These are phyloP conservation scores for Delichon dasypus DNA, from an alignment of 2,797 vertebrate genomes.

Conservation along the genomic window DNA sequence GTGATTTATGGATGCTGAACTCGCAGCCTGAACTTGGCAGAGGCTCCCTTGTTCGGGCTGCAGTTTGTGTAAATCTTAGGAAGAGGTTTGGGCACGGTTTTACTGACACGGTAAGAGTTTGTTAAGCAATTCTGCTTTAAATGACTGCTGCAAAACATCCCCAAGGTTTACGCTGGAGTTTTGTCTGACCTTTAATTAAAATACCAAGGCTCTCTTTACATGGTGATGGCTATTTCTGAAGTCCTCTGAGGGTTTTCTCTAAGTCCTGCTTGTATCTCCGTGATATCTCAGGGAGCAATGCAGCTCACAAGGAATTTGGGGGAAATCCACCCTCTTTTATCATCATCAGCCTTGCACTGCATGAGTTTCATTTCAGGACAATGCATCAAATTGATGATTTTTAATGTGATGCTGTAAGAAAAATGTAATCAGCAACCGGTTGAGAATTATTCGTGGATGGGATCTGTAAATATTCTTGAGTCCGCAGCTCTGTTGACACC, in stretches of 20 bases:
- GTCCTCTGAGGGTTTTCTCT: background rate
- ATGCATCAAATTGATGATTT: background rate
- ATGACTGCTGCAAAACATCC: slow-evolving; percentile 34
- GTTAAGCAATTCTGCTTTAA: slow-evolving; percentile 25
- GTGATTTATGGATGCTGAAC: background rate
- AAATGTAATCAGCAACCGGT: background rate
- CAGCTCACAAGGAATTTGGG: background rate
- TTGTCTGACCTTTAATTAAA: slow-evolving; percentile 69
- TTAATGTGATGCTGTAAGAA: background rate
- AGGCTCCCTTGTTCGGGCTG: background rate
- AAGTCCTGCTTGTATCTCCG: background rate
- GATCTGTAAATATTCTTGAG: background rate
- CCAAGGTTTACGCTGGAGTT: background rate
- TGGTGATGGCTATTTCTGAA: background rate
- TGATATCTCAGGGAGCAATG: background rate
- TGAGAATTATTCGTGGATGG: background rate
- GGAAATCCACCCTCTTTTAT: background rate
- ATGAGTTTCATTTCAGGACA: background rate
- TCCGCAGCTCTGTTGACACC: background rate
- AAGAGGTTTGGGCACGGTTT: background rate
- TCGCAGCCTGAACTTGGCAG: background rate
- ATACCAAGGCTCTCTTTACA: slow-evolving; percentile 26
- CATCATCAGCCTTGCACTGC: background rate
- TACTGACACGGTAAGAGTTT: background rate
- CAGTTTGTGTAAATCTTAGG: background rate